Base-by-base conservation (phyloP, 1,140 invertebrate genomes). In the Euura saliciscinereae region DNA sequence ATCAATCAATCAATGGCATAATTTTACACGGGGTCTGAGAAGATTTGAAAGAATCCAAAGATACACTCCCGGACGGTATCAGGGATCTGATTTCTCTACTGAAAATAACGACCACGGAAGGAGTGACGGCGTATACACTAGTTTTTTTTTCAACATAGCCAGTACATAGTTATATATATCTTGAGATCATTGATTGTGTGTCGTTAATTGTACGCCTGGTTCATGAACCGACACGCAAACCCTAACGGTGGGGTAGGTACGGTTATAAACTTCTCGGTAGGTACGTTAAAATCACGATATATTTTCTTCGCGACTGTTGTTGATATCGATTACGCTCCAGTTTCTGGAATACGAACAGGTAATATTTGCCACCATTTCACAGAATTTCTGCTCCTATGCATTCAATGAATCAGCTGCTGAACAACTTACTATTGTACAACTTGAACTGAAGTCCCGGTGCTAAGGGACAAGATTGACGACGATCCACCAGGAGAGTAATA, bases 391-490 rank as follows among this genome's bases (percentile, higher is more conserved):
- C 13, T 59, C 51, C 51, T 59, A n/a, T 8, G 28, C 28, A 28
- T 28, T 28, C 51, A 11, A n/a, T 59, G 51, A 59, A 59, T 59
- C 4, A 59, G 51, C 8, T 8, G 51, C 51, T 11, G 51, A 59
- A 59, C 51, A 8, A n/a, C 51, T 28, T 28, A 28, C 8, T 2
- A n/a, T n/a, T 3, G 51, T 11, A 59, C 51, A 8, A n/a, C 51
- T 84, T 85, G 83, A 82, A 80, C 73, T 75, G 71, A 71, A 78
- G 79, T 81, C 81, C 78, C 80, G 75, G 76, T 80, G 79, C 77
- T 81, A 66, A 75, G 80, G 78, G 79, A 83, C 80, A 84, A 84
- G 83, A 84, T 84, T 82, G 83, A 84, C 79, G 82, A 82, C 79
- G 79, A 79, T 80, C 81, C 78, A 79, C 79, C 79, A 72, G 74